phyloP scores from a whole-genome alignment of 92 coral and sea anemone genomes.

The Heteractis magnifica region DNA sequence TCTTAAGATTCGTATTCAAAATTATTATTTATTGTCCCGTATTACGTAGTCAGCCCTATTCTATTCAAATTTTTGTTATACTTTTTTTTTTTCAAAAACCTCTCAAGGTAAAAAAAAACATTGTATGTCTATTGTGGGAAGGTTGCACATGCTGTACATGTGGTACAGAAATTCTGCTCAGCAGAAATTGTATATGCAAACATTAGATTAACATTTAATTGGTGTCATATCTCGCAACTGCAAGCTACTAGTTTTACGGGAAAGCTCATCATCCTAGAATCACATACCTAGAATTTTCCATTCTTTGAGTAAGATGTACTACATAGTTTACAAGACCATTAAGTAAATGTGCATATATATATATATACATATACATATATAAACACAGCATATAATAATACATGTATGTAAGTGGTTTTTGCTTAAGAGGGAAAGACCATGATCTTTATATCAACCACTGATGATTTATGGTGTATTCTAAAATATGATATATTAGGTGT shows the following conservation, averaged over 20 bases:
- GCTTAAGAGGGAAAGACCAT: conserved; percentile 4
- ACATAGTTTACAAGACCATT: conserved; percentile 5
- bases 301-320: background rate
- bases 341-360: background rate
- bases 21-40: background rate
- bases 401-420: conserved; percentile 8
- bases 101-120: background rate
- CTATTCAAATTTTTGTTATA: background rate
- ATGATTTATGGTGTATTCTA: conserved; percentile 30
- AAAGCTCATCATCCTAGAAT: background rate
- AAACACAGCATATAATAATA: conserved; percentile 10
- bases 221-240: background rate
- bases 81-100: background rate
- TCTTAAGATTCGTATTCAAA: background rate
- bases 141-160: conserved; percentile 30
- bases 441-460: conserved; percentile 7
- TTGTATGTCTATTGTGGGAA: background rate
- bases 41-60: background rate
- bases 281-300: background rate
- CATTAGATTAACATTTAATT: background rate
- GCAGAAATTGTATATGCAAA: background rate
- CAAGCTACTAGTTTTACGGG: background rate
- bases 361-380: too few species aligned
- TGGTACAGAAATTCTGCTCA: background rate
- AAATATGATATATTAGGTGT: background rate